A percentile compares a stretch with the other conserved stretches of the same genome.
phyloP scores from a whole-genome alignment of 2,797 vertebrate species.

The Xyrichtys novacula region DNA sequence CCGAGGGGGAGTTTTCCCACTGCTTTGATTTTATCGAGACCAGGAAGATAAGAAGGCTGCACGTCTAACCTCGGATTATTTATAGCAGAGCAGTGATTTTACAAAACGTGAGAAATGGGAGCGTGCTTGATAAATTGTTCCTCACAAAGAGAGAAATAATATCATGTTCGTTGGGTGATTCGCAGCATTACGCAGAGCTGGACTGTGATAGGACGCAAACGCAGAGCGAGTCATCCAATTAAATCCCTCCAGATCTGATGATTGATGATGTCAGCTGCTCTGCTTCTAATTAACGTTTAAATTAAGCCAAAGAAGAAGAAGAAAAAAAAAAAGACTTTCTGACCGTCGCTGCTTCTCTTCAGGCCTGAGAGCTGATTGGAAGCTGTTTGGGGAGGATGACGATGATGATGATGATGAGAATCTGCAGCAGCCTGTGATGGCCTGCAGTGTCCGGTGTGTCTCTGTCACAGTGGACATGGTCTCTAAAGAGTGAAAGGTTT shows the following conservation, averaged over 20 bases:
- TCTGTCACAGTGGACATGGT: not conserved
- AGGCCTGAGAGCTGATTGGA: slow-evolving; percentile 58
- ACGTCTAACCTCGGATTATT: slow-evolving; percentile 22
- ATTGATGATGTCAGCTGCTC: slow-evolving; percentile 85
- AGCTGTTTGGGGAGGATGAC: slow-evolving; percentile 40
- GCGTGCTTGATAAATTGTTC: slow-evolving; percentile 13
- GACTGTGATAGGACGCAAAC: slow-evolving; percentile 50
- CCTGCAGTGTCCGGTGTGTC: not conserved
- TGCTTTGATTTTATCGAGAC: slow-evolving; percentile 49
- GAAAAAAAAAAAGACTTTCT: slow-evolving; percentile 51
- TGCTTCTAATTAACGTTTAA: slow-evolving; percentile 85
- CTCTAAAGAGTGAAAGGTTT: not conserved
- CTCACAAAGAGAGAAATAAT: not conserved
- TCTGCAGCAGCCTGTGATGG: slow-evolving; percentile 22
- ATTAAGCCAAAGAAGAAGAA: slow-evolving; percentile 53
- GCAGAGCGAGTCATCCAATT: slow-evolving; percentile 72
- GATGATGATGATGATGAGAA: slow-evolving; percentile 50
- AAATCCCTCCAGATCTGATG: slow-evolving; percentile 70
- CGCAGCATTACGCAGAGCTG: slow-evolving; percentile 4
- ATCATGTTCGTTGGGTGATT: not conserved
- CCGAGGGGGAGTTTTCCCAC: slow-evolving; percentile 40
- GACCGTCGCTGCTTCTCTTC: slow-evolving; percentile 57
- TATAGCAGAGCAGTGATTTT: slow-evolving; percentile 15
- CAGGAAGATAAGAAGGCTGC: slow-evolving; percentile 28
- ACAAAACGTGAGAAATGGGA: not conserved